Evolutionary conservation across 2,888 invertebrate species (phyloP), one percentile per base, ranked within the genome.

Genomic region (Agrilus mali): DNA sequence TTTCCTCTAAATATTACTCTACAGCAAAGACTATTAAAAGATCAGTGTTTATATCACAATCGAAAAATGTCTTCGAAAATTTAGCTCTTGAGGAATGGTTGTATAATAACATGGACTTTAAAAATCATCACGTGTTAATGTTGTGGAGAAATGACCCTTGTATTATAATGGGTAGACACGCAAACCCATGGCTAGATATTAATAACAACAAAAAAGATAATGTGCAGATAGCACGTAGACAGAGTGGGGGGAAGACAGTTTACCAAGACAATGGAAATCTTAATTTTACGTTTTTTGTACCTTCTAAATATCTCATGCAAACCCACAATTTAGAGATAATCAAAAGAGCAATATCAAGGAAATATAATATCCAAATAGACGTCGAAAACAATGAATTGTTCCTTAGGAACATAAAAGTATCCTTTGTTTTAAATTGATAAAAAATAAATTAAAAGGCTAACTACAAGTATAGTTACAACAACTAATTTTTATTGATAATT

Each of bases 31-130:
- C 78, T 60, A 76, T 86, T 55, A 79, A 78, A 52, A 89, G 89
- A 68, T 86, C 87, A 1, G 89, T 94, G 36, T 88, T 88, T 58
- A 86, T 95, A 63, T 96, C 96, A 0, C 87, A 87, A 65, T 92
- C 90, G 1, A 80, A 78, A 48, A 86, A 95, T 63, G 84, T 98
- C 52, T 93, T 80, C 61, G 84, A 86, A 8, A 98, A 98, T 69
- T 70, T 97, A 58, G 96, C 97, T 4, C 67, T 97, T 44, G 97
- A 98, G 67, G 92, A 96, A 65, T 96, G 95, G 94, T 72, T 97
- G 57, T 95, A 93, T 67, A 79, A 78, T 43, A 86, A 94, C 60
- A 82, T 80, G 64, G 81, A 92, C 63, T 87, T 94, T 54, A 73
- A 75, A 5, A 77, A 83, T 47, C 85, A 86, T 60, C 86, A 90